These are phyloP conservation scores for Catocala nupta DNA, from an alignment of 2,888 invertebrate genomes.

Conservation along the genomic window DNA sequence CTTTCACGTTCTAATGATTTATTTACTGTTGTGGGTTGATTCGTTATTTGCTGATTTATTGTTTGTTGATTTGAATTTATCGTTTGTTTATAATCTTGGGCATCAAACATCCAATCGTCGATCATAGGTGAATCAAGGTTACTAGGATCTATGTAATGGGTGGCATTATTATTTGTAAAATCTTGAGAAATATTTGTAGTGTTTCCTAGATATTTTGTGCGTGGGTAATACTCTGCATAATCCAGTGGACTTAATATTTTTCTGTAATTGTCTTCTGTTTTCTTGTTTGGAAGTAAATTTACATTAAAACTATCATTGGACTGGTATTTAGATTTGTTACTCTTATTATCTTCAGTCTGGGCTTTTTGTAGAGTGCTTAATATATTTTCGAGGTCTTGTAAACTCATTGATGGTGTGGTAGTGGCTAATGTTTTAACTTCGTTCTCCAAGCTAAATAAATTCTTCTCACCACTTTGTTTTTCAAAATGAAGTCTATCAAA, in stretches of 20 bases:
- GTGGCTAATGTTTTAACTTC: conserved; percentile 68
- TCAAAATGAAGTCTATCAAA: conserved; percentile 52
- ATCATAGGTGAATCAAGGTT: neutral
- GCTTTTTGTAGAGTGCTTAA: conserved; percentile 63
- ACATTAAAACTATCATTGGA: conserved; percentile 61
- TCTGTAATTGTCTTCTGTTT: conserved; percentile 13
- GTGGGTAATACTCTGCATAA: conserved; percentile 7
- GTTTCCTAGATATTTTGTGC: neutral
- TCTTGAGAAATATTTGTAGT: neutral
- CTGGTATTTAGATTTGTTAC: conserved; percentile 24
- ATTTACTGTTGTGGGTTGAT: neutral
- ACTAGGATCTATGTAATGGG: neutral
- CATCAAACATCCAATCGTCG: neutral
- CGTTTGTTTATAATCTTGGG: neutral
- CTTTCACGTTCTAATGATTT: neutral
- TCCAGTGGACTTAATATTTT: conserved; percentile 11
- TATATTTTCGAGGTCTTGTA: conserved; percentile 76
- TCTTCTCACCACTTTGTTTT: conserved; percentile 66
- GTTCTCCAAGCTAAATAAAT: conserved; percentile 72
- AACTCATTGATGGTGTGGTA: conserved; percentile 59
- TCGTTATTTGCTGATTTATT: neutral
- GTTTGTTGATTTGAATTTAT: neutral
- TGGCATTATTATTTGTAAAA: neutral
- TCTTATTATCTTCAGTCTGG: conserved; percentile 31
- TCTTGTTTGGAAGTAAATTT: conserved; percentile 61